These are phyloP conservation scores for Etheostoma cragini DNA, from an alignment of 2,113 vertebrate genomes.

Conservation along the genomic window DNA sequence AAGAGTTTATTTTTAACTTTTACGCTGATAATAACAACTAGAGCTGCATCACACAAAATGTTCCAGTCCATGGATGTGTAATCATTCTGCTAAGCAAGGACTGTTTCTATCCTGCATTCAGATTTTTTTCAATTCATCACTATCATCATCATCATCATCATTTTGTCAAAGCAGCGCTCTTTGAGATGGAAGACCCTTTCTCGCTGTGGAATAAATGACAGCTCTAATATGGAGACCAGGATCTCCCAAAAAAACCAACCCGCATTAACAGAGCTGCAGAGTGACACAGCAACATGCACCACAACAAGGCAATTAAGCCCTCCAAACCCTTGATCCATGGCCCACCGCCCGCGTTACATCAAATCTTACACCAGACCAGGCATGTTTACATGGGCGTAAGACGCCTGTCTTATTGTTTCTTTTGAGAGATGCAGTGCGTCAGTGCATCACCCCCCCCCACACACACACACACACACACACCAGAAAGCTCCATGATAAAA, in stretches of 20 bases:
- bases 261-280: background rate
- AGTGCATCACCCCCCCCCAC: conserved; percentile 18
- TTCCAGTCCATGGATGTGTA: background rate
- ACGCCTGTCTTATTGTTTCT: conserved; percentile 44
- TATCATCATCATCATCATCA: background rate
- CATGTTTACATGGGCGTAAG: conserved; percentile 20
- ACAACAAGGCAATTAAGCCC: conserved; percentile 34
- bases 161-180: background rate
- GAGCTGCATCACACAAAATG: background rate
- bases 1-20: conserved; percentile 7
- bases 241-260: background rate
- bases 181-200: background rate
- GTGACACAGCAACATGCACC: background rate
- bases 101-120: too few relatives aligned
- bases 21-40: background rate
- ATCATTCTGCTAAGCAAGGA: background rate
- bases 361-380: conserved; percentile 28
- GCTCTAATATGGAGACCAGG: background rate
- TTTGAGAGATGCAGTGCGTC: conserved; percentile 50
- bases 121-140: too few relatives aligned
- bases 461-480: conserved; percentile 8
- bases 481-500: conserved; percentile 52
- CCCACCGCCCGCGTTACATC: conserved; percentile 1
- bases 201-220: background rate
- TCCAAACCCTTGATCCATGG: conserved; percentile 29